Evolutionary conservation across 2,888 invertebrate species (phyloP), one percentile per base, ranked within the genome.

Genomic region (Amiota mariae): DNA sequence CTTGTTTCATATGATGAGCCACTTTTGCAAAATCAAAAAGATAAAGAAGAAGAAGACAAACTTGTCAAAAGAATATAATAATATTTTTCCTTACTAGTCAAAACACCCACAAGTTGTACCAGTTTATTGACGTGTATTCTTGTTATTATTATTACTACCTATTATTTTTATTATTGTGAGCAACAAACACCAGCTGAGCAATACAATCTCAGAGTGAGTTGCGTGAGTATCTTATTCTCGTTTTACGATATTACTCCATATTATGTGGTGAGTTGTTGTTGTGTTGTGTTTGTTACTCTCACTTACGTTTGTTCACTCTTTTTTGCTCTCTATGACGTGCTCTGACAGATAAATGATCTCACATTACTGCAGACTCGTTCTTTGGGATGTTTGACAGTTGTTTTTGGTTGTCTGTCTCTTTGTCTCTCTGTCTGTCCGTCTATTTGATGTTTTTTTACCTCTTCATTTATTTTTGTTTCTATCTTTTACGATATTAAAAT

Each of bases 401-500:
- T 49, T 18, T 57, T 61, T 56, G 20, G 71, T 71, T 71, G 74
- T 61, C 68, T 13, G 64, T 77, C 67, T n/a, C n/a, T n/a, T n/a
- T 76, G 54, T 24, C 12, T 24, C 24, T 24, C 36, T 70, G 72
- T 11, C 61, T 72, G 71, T 76, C 76, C 73, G 72, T 80, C 72
- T 70, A 64, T 67, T 56, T 72, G 20, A 66, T 8, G 36, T 73
- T 73, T 61, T 68, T 66, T 56, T 59, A 61, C 70, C 63, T 57
- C 66, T 63, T 13, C 47, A 36, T 47, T 47, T 47, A 61, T 71
- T 61, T 61, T 51, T 54, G 18, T 76, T 59, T 66, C 72, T 73
- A 76, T 24, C 68, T 70, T 76, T 85, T 81, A 82, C 82, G 83
- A 83, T 85, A 85, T 85, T 75, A 82, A 82, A 83, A 83, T 80